phyloP scores from a whole-genome alignment of 2,113 vertebrate species.

The Cryptomyrus ogoouensis region DNA sequence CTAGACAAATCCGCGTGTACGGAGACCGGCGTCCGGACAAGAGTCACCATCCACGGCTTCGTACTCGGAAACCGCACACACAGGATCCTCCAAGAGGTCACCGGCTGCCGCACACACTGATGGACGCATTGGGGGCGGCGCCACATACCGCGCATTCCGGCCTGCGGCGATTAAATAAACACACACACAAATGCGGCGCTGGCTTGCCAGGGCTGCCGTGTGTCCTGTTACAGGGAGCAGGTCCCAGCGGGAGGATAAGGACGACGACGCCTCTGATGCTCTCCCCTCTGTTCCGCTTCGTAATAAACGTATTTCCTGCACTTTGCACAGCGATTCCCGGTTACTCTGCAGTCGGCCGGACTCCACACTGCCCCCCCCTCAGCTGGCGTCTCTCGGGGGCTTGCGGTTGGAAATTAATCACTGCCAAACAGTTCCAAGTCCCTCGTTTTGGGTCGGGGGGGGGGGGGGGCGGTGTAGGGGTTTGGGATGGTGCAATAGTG shows the following conservation, averaged over 20 bases:
- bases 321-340: neutral
- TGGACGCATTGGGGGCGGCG: neutral
- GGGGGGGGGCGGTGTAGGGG: neutral
- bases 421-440: constrained; percentile 3
- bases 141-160: neutral
- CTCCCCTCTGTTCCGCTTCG: neutral
- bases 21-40: neutral
- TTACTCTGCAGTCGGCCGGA: neutral
- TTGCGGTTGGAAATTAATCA: neutral
- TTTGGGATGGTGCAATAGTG: neutral
- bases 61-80: neutral
- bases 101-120: neutral
- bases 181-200: neutral
- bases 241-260: neutral
- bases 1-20: neutral
- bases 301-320: neutral
- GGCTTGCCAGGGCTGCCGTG: too few relatives aligned
- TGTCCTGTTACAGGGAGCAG: neutral
- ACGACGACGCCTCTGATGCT: too few relatives aligned
- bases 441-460: neutral
- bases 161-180: neutral
- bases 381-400: neutral
- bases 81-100: neutral
- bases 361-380: neutral
- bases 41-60: neutral